Conservation (phyloP, 2,797 vertebrate genomes). For the Chiloscyllium punctatum region DNA sequence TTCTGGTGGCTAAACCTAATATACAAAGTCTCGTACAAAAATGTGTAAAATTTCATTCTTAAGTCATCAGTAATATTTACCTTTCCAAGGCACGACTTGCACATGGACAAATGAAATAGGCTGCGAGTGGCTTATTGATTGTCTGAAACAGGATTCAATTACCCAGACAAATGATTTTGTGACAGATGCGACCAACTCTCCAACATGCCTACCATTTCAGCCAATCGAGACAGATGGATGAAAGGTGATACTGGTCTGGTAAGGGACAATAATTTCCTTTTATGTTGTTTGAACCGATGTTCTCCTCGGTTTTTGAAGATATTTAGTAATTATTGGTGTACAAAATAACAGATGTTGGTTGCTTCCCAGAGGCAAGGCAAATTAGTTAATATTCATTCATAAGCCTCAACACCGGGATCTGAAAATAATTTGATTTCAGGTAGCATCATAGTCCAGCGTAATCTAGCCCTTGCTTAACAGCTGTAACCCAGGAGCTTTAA, state of each 20-base stretch:
- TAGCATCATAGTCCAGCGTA: not conserved
- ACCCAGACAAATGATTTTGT: conserved; percentile 12
- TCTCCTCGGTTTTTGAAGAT: not conserved
- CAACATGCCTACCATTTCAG: not conserved
- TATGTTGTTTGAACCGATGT: too few relatives aligned
- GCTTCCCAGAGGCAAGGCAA: not conserved
- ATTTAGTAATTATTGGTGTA: not conserved
- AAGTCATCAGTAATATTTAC: not conserved
- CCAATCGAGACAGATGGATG: not conserved
- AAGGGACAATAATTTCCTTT: not conserved
- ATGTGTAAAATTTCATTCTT: not conserved
- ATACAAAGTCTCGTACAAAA: not conserved
- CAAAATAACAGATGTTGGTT: not conserved
- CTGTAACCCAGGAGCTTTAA: not conserved
- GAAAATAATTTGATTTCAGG: not conserved
- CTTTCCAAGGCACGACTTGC: not conserved
- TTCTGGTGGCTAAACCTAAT: not conserved
- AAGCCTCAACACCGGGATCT: not conserved
- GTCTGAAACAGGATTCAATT: conserved; percentile 7
- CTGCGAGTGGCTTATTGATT: not conserved
- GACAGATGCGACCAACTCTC: conserved; percentile 12
- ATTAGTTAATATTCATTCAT: not conserved
- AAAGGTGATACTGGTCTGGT: not conserved
- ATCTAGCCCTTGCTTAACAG: not conserved
- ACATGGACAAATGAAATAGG: not conserved